Percentiles rank a stretch among this genome's conserved stretches.
These are phyloP conservation scores for Colaptes auratus DNA, from an alignment of 2,113 vertebrate species.

Conservation along the genomic window DNA sequence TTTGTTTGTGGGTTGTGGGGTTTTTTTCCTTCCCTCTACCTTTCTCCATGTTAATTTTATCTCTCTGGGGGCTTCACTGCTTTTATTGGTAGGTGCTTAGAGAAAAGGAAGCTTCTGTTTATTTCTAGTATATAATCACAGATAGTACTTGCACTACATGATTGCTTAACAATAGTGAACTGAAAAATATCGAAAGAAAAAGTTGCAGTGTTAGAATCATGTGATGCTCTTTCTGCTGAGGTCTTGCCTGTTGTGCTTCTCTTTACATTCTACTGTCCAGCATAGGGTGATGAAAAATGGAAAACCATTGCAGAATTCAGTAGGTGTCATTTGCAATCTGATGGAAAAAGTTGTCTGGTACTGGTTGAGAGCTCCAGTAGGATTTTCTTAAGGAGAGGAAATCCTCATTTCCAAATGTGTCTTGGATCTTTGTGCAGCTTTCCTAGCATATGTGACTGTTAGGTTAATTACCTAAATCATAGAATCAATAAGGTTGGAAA, in stretches of 20 bases:
- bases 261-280: not conserved
- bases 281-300: not conserved
- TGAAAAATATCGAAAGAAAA: not conserved
- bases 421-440: not conserved
- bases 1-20: too few relatives aligned
- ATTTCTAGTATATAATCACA: not conserved
- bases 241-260: not conserved
- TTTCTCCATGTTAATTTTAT: not conserved
- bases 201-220: not conserved
- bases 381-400: not conserved
- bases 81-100: not conserved
- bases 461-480: not conserved
- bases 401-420: accelerated
- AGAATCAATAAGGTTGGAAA: too few relatives aligned
- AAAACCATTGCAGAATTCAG: not conserved
- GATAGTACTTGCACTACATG: not conserved
- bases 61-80: accelerated
- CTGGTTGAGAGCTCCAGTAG: not conserved
- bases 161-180: not conserved
- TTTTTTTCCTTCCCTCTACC: accelerated
- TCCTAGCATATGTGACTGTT: not conserved
- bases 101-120: not conserved
- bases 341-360: not conserved
- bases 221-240: not conserved
- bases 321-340: not conserved